Evolutionary conservation across 2,888 invertebrate genomes (phyloP).

Genomic region (Drosophila testacea): DNA sequence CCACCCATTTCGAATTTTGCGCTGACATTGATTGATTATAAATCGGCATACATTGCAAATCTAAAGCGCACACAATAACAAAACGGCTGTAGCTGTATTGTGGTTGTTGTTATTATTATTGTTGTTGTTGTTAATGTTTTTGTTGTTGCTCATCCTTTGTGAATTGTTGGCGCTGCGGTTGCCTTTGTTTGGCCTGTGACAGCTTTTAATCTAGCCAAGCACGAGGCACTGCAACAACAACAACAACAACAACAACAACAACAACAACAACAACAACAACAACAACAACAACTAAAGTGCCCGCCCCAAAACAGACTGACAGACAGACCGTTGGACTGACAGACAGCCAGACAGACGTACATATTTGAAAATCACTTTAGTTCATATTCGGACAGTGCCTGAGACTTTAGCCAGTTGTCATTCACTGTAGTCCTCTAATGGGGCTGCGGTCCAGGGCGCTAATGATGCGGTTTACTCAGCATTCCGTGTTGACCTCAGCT

Average conservation of each 20-base stretch:
- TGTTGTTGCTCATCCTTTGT: slow-evolving; percentile 68
- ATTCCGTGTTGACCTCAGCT: slow-evolving; percentile 13
- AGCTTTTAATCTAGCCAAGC: slow-evolving; percentile 79
- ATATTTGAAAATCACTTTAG: slow-evolving; percentile 81
- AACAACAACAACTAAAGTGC: slow-evolving; percentile 55
- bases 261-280: slow-evolving; percentile 45
- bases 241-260: slow-evolving; percentile 41
- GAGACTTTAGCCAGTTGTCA: slow-evolving; percentile 77
- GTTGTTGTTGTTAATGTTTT: slow-evolving; percentile 18
- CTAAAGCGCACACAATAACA: slow-evolving; percentile 77
- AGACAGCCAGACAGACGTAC: slow-evolving; percentile 29
- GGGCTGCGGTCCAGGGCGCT: slow-evolving; percentile 69
- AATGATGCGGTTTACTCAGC: slow-evolving; percentile 71
- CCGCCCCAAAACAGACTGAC: slow-evolving; percentile 31
- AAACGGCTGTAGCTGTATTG: slow-evolving; percentile 42
- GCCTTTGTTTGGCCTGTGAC: slow-evolving; percentile 80
- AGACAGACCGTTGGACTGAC: slow-evolving; percentile 2
- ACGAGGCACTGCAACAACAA: slow-evolving; percentile 59
- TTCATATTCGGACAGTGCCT: slow-evolving; percentile 67
- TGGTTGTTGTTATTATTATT: slow-evolving; percentile 14
- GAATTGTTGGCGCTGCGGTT: slow-evolving; percentile 71
- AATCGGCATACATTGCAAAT: slow-evolving; percentile 84
- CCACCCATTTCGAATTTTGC: slow-evolving; percentile 69
- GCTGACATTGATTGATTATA: slow-evolving; percentile 84
- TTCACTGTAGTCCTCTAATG: slow-evolving; percentile 59